A percentile compares a stretch with the other conserved stretches of the same genome.
Conservation (phyloP, 2,113 vertebrate genomes). For the Carettochelys insculpta region DNA sequence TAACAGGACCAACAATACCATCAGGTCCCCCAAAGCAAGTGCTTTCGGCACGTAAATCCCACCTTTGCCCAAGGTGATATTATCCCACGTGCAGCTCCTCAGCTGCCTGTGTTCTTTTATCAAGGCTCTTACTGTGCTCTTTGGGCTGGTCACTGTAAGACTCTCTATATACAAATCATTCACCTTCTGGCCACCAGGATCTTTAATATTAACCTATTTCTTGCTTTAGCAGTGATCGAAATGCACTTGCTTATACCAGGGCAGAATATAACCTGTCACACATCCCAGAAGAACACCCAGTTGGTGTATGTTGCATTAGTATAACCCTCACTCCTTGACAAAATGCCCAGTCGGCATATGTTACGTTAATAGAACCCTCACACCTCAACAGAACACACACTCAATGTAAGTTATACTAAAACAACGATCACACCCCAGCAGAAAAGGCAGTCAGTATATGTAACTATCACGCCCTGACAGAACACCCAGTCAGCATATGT, state of each 20-base stretch:
- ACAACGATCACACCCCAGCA: no score
- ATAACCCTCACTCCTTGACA: neutral
- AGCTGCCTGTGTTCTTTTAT: neutral
- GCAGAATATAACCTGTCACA: neutral
- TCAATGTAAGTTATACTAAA: neutral
- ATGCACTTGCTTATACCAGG: neutral
- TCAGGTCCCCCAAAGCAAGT: neutral
- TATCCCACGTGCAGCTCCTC: conserved; percentile 10
- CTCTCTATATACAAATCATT: neutral
- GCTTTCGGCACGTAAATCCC: conserved; percentile 4
- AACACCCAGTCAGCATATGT: no score
- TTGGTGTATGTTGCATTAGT: neutral
- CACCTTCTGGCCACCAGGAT: neutral
- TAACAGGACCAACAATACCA: neutral
- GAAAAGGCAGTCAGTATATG: no score
- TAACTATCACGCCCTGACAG: no score
- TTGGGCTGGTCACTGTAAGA: neutral
- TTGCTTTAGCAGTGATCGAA: neutral
- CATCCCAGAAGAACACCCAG: fast-evolving
- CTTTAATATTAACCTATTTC: neutral
- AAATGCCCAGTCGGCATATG: neutral
- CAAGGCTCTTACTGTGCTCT: neutral
- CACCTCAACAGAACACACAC: no score
- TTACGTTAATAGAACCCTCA: neutral
- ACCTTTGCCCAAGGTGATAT: neutral